Percentiles rank a stretch among this genome's conserved stretches.
phyloP scores from a whole-genome alignment of 2,888 invertebrate genomes.

The Drosophila anomalipes region DNA sequence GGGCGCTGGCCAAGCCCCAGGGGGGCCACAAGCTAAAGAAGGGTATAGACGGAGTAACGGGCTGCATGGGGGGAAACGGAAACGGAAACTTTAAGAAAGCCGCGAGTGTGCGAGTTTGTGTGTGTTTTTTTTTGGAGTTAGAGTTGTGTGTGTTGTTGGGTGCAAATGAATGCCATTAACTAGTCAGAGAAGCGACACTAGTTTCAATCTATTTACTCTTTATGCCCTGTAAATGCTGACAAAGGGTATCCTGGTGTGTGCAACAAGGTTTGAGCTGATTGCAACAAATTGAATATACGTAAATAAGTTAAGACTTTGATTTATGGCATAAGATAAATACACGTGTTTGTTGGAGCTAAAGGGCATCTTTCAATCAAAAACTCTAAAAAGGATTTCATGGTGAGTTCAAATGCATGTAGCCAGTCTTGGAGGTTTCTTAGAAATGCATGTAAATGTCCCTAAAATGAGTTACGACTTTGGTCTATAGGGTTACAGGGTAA shows the following conservation, averaged over 20 bases:
- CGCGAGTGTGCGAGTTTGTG: slow-evolving; percentile 20
- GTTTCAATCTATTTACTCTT: slow-evolving; percentile 69
- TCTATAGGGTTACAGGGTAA: not conserved
- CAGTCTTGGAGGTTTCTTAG: fast-evolving
- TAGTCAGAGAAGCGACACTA: slow-evolving; percentile 22
- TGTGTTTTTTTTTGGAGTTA: slow-evolving; percentile 4
- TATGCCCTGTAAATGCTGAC: not conserved
- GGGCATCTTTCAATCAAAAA: not conserved
- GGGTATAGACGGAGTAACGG: not conserved
- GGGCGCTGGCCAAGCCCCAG: slow-evolving; percentile 46
- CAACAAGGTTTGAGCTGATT: not conserved
- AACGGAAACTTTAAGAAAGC: slow-evolving; percentile 44
- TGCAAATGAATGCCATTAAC: slow-evolving; percentile 68
- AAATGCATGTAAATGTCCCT: not conserved
- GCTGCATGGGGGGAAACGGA: not conserved
- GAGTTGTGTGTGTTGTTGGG: slow-evolving; percentile 18
- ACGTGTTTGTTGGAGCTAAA: not conserved
- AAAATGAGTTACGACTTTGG: fast-evolving
- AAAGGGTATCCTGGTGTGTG: not conserved
- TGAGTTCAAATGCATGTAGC: not conserved
- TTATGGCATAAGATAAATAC: not conserved
- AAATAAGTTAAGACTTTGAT: not conserved
- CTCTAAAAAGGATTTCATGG: not conserved
- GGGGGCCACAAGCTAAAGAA: slow-evolving; percentile 8
- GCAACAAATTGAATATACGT: not conserved